Evolutionary conservation across 2,113 vertebrate species (phyloP), one percentile per base, ranked within the genome.

Genomic region (Platycercus adscitus): DNA sequence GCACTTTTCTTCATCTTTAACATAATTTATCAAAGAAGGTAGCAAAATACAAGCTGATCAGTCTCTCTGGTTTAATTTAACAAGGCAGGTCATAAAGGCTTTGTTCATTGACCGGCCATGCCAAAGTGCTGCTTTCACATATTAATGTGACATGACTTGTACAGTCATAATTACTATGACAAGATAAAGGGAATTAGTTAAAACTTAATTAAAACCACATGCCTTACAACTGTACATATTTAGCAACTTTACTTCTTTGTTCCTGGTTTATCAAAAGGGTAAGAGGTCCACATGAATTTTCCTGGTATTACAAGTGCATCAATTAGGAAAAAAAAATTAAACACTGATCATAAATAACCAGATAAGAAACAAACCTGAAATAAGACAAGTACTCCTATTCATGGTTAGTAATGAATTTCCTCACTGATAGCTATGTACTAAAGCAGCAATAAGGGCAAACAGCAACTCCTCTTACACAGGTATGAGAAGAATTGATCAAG

Each of bases 151-250:
- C 95, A 92, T 93, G 96, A 96, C 95, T 96, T 93, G 81, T 93
- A 97, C 64, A 93, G 91, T 97, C 95, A 81, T 97, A 97, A 97
- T 97, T 97, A 95, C 95, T 91, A 79, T 95, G 96, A 97, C 95
- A 96, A 97, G 97, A 98, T 97, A 97, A 97, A 98, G 85, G 82
- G 95, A 97, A 98, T 98, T 97, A 96, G 96, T 97, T 97, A 98
- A 98, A 98, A 95, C 89, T 96, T 98, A 98, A 98, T 98, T 98
- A 98, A 97, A 98, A 89, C 70, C 95, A 93, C 43, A 88, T 89
- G 96, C 83, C 85, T 94, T 97, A 89, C 96, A 96, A 96, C 78
- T 80, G 61, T 75, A 86, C 94, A 64, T 79, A 91, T 96, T 97
- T 95, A 46, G 91, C 88, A 93, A 93, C 89, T 91, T 96, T 89